Conservation (phyloP, 2,113 vertebrate species). For the Xiphophorus hellerii region DNA sequence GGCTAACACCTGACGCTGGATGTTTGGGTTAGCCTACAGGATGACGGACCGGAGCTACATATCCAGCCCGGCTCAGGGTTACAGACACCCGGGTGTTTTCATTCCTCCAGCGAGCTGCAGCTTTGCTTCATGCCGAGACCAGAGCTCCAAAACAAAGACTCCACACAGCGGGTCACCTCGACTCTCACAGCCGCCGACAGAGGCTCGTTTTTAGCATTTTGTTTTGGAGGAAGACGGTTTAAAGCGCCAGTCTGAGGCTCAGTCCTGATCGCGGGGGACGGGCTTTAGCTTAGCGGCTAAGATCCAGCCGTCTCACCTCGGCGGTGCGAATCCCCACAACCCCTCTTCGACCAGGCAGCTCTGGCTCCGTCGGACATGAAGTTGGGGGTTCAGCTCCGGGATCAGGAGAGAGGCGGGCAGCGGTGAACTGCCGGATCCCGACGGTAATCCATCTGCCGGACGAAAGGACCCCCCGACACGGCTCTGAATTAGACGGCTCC, state of each 20-base stretch:
- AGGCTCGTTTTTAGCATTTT: neutral
- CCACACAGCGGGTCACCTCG: conserved; percentile 12
- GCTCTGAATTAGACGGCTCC: conserved; percentile 51
- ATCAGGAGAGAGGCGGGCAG: conserved; percentile 56
- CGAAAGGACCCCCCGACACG: conserved; percentile 28
- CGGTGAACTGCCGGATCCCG: conserved; percentile 51
- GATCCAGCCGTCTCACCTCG: conserved; percentile 75
- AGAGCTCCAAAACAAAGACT: conserved; percentile 49
- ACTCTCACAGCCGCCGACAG: neutral
- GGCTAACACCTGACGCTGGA: too few relatives aligned
- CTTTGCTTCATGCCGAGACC: too few relatives aligned
- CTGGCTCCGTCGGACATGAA: conserved; percentile 80
- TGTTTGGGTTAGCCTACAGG: too few relatives aligned
- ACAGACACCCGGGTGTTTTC: too few relatives aligned
- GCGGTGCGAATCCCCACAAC: conserved; percentile 80
- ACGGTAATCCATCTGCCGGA: conserved; percentile 31
- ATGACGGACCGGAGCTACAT: too few relatives aligned
- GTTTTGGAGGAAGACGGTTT: neutral
- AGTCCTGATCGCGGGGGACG: conserved; percentile 13
- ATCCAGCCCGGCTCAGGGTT: too few relatives aligned
- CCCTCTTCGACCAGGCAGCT: conserved; percentile 80
- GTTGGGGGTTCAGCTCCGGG: conserved; percentile 60
- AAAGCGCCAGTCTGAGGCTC: neutral
- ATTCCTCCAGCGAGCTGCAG: too few relatives aligned
- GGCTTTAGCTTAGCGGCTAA: conserved; percentile 58